Base-by-base conservation (phyloP, 2,888 invertebrate species). In the Drosophila lacicola region DNA sequence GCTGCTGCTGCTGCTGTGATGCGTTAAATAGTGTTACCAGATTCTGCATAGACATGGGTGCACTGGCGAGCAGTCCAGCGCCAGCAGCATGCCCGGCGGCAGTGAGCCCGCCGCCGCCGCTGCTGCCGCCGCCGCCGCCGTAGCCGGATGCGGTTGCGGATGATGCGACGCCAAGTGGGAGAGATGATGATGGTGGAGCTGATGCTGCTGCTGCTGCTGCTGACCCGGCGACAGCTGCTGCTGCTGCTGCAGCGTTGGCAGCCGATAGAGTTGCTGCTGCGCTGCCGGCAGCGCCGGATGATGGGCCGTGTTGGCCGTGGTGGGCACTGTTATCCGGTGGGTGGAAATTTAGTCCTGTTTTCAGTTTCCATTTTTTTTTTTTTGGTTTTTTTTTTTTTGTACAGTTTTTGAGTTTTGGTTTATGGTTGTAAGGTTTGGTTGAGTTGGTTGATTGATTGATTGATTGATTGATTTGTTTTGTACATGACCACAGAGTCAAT, bases 41-140 rank as follows among this genome's bases (percentile, higher is more conserved):
- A 93, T 97, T 97, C 94, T 98, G 98, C 94, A 98, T 96, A 89
- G 96, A 96, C 93, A 97, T 96, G 61, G 97, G 96, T 85, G 85
- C 66, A 85, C 51, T 67, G 89, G 89, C n/a, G 82, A 94, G 91
- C 80, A 91, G 75, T 90, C 91, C 89, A 85, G 93, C 92, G 86
- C 93, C 93, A 82, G 93, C 90, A 86, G 92, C 93, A 86, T 82
- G 82, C 84, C 82, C 78, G 89, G 82, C 51, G 87, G 80, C 61
- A 86, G 70, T 17, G 83, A 76, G 54, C 60, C 76, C 71, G 70
- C 67, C 41, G 74, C 67, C 54, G 80, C 67, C 46, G 78, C 63
- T 37, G 81, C 62, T 33, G 67, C 73, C 62, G 68, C 62, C 39
- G 67, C 73, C 37, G 51, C 37, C 42, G 54, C 77, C 70, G 75